Percentiles rank a stretch among this genome's conserved stretches.
These are phyloP conservation scores for human DNA, from an alignment of 2,113 vertebrate species.

Conservation along the genomic window DNA sequence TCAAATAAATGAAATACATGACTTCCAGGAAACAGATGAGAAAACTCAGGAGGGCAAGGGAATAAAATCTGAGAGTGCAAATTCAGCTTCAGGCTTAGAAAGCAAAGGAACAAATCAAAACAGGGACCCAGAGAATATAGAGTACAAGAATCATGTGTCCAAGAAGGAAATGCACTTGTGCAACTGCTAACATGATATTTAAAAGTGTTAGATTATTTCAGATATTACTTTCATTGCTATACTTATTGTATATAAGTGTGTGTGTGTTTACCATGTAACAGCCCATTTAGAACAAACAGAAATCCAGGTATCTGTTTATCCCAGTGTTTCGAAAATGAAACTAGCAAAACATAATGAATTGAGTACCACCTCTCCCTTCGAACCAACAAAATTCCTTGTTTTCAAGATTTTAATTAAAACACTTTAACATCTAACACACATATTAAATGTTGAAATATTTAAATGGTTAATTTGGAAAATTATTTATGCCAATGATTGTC, in stretches of 20 bases:
- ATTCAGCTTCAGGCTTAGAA: background rate
- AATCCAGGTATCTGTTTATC: background rate
- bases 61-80: background rate
- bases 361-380: background rate
- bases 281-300: background rate
- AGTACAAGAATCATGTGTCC: background rate
- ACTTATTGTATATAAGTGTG: background rate
- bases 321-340: background rate
- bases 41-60: background rate
- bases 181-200: background rate
- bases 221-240: background rate
- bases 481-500: background rate
- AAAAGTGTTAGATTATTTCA: background rate
- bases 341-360: background rate
- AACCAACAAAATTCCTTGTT: background rate
- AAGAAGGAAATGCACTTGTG: background rate
- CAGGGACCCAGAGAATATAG: background rate
- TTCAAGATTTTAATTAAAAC: background rate
- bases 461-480: background rate
- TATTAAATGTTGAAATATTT: background rate
- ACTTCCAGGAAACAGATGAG: background rate
- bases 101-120: background rate
- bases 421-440: background rate
- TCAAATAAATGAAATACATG: background rate
- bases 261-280: background rate